Evolutionary conservation across 2,888 invertebrate genomes (phyloP), one percentile per base, ranked within the genome.

Genomic region (Drosophila suboccidentalis): DNA sequence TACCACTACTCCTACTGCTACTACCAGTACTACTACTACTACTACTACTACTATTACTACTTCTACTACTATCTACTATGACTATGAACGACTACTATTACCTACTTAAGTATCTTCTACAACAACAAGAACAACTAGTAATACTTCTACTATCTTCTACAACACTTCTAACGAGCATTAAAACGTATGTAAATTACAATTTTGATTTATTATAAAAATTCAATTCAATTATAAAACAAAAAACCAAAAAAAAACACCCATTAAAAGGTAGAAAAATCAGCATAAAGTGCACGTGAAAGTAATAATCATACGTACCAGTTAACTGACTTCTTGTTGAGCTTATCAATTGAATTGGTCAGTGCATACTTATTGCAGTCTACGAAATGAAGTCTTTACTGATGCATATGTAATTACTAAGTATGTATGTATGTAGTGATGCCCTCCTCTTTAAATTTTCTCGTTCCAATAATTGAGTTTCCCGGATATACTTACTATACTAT

Each of bases 151-250:
- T 59, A 80, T 61, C 63, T 73, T 68, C 68, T 71, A 58, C 79
- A 78, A 68, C 67, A 87, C 68, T 81, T 83, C 67, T 66, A 60
- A 78, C 46, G 55, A 80, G 72, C 63, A 68, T 87, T 78, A 39
- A 82, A 87, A 87, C 80, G 82, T 87, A 82, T 87, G 82, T 82
- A 82, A 82, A 59, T 65, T 69, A 5, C 22, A 67, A 64, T 70
- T 59, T 64, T 70, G 17, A 66, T 68, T 70, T 64, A 58, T 59
- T 62, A 53, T 34, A 57, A 26, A 75, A 47, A 58, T 44, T 19
- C 29, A 53, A 29, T 8, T n/a, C n/a, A n/a, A n/a, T n/a, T n/a
- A n/a, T n/a, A n/a, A n/a, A n/a, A n/a, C n/a, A n/a, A 19, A 22
- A 4, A 29, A 9, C 39, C 41, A 36, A 11, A 22, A 11, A 17